phyloP scores from a whole-genome alignment of 2,113 vertebrate species.

The Hippoglossus stenolepis region DNA sequence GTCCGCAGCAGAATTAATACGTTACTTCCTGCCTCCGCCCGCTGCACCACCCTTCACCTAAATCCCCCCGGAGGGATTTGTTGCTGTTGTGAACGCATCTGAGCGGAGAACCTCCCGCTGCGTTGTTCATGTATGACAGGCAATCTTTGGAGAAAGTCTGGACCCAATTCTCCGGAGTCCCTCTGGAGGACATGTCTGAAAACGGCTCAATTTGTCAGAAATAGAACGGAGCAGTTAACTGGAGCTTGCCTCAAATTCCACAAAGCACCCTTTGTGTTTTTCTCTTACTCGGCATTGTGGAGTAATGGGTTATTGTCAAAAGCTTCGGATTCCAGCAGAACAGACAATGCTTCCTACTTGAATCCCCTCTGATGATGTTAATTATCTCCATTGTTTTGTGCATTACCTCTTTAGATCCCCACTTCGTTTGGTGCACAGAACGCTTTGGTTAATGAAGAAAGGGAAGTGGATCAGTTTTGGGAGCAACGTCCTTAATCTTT shows the following conservation, averaged over 20 bases:
- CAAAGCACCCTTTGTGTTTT: not conserved
- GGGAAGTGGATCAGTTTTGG: not conserved
- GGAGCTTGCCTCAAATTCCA: not conserved
- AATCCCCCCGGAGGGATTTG: too few relatives aligned
- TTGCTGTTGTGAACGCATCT: too few relatives aligned
- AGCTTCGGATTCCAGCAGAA: not conserved
- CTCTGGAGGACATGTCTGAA: too few relatives aligned
- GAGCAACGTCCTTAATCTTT: conserved; percentile 1
- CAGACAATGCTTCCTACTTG: not conserved
- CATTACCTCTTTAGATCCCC: not conserved
- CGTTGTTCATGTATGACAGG: too few relatives aligned
- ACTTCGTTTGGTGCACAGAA: not conserved
- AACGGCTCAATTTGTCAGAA: too few relatives aligned
- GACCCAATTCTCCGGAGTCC: too few relatives aligned
- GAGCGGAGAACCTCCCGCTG: too few relatives aligned
- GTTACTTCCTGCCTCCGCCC: too few relatives aligned
- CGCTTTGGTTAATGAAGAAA: not conserved
- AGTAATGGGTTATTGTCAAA: not conserved
- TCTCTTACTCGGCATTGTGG: not conserved
- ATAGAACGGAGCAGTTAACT: not conserved
- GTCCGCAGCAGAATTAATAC: too few relatives aligned
- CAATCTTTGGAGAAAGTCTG: too few relatives aligned
- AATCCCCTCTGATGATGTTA: not conserved
- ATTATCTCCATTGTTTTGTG: conserved; percentile 17
- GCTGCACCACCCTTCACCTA: too few relatives aligned